phyloP scores from a whole-genome alignment of 2,113 vertebrate genomes.

The Catharus minimus region DNA sequence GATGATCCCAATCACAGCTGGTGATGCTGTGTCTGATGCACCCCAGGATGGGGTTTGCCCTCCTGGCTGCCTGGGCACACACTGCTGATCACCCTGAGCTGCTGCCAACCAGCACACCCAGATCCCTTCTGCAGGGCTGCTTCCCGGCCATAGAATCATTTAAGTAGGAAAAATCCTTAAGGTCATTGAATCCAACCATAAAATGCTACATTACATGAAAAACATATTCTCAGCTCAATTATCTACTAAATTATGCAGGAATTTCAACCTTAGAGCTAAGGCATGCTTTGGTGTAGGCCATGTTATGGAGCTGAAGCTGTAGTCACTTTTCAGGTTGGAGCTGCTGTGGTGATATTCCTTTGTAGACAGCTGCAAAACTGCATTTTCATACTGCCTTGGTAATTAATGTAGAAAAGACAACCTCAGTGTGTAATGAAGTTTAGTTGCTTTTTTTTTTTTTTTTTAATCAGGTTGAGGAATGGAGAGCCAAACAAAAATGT shows the following conservation, averaged over 20 bases:
- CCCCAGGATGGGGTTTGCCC: not conserved
- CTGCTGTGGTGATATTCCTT: not conserved
- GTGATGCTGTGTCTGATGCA: not conserved
- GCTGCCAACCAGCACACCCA: not conserved
- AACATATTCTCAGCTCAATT: not conserved
- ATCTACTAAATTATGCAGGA: not conserved
- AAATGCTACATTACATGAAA: not conserved
- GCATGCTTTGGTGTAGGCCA: not conserved
- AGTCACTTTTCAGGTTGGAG: not conserved
- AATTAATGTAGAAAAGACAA: not conserved
- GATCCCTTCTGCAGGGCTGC: not conserved
- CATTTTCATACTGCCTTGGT: rapidly evolving
- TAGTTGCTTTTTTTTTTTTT: rapidly evolving
- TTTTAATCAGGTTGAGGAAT: not conserved
- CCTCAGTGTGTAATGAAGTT: not conserved
- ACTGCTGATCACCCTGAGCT: not conserved
- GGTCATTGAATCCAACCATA: rapidly evolving
- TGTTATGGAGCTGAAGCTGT: not conserved
- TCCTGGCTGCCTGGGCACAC: not conserved
- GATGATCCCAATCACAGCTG: not conserved
- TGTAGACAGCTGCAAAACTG: not conserved
- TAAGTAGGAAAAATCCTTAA: not conserved
- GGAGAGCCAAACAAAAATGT: not conserved
- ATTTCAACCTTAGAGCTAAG: not conserved
- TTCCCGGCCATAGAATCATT: not conserved